Percentiles rank a stretch among this genome's conserved stretches.
Conservation (phyloP, 2,113 vertebrate genomes). For the Pseudois nayaur region DNA sequence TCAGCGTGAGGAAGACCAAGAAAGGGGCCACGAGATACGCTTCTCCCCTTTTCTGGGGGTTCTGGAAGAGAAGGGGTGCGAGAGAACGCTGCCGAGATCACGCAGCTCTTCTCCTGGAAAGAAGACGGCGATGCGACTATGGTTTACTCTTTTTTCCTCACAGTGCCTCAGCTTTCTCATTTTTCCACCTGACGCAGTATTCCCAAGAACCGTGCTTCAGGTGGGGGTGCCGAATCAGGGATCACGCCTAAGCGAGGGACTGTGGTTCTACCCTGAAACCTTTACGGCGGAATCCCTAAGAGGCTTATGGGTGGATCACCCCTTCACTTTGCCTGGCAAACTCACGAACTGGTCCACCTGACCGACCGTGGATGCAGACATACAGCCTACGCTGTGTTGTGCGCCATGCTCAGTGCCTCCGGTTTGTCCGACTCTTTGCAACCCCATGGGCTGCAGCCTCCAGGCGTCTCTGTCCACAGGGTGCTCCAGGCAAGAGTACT, state of each 20-base stretch:
- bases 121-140: accelerated
- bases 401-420: not conserved
- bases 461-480: not conserved
- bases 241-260: not conserved
- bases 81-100: no score
- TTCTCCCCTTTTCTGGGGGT: not conserved
- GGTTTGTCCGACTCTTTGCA: accelerated
- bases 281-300: not conserved
- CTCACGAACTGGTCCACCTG: accelerated
- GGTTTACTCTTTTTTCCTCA: not conserved
- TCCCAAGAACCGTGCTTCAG: not conserved
- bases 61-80: not conserved
- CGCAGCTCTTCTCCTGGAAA: not conserved
- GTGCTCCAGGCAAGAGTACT: not conserved
- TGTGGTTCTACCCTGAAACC: no score
- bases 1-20: not conserved
- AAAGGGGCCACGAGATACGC: not conserved
- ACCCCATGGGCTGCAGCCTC: not conserved
- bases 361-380: accelerated
- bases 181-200: not conserved
- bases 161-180: not conserved
- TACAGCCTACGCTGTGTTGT: accelerated
- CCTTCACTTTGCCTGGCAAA: not conserved
- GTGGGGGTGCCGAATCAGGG: not conserved
- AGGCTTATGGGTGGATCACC: accelerated